phyloP scores from a whole-genome alignment of 2,797 vertebrate genomes.

The Arctocebus calabarensis region DNA sequence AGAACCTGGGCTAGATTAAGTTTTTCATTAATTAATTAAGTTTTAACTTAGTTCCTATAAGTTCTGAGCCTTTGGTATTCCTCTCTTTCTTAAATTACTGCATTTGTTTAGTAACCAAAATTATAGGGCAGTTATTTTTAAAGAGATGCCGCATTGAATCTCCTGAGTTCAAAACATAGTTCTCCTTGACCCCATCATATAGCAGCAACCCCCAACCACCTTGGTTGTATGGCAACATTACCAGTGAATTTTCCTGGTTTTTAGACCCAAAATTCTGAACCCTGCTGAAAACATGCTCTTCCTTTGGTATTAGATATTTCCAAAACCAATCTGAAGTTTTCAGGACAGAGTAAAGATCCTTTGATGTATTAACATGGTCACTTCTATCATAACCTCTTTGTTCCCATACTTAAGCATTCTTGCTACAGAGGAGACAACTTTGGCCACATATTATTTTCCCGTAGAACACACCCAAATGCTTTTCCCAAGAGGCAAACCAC shows the following conservation, averaged over 20 bases:
- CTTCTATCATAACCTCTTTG: background rate
- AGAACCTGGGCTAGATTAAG: background rate
- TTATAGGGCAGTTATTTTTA: background rate
- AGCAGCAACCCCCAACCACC: background rate
- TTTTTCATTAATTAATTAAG: background rate
- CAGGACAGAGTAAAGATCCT: background rate
- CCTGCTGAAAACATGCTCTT: constrained; percentile 17
- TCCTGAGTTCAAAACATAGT: background rate
- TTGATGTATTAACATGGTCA: background rate
- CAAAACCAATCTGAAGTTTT: background rate
- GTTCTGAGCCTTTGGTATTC: background rate
- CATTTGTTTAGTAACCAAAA: background rate
- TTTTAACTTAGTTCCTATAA: background rate
- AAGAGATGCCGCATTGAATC: background rate
- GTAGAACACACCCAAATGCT: background rate
- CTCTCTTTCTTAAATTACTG: background rate
- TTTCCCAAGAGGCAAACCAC: background rate
- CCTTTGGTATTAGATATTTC: background rate
- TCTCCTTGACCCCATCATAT: background rate
- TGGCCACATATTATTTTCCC: background rate
- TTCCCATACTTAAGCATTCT: background rate
- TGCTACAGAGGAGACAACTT: background rate
- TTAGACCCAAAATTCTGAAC: background rate
- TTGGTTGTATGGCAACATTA: background rate
- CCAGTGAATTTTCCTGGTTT: background rate